phyloP scores from a whole-genome alignment of 2,113 vertebrate genomes.

The Lepus timidus region DNA sequence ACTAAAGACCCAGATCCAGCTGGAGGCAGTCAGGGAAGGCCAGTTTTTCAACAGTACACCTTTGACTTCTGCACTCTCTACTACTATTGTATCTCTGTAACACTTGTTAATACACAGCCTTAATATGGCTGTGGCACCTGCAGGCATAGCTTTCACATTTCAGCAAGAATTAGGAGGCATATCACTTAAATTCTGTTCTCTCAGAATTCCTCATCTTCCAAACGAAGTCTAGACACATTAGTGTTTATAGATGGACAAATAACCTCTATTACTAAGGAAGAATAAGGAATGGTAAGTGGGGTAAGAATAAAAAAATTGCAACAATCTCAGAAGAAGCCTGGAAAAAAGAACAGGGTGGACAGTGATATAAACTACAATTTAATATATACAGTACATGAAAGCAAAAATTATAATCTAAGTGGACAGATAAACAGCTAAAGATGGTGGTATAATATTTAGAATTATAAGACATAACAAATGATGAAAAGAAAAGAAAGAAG shows the following conservation, averaged over 20 bases:
- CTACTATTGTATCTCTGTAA: not conserved
- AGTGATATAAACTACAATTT: not conserved
- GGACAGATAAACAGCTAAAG: not conserved
- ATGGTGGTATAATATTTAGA: not conserved
- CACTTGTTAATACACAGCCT: not conserved
- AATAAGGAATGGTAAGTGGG: not conserved
- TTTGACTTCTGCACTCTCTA: not conserved
- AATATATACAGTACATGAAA: not conserved
- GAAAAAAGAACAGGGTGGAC: not conserved
- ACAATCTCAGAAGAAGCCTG: not conserved
- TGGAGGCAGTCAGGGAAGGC: not conserved
- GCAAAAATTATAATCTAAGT: not conserved
- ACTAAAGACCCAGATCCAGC: not conserved
- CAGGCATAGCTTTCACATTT: not conserved
- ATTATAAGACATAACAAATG: not conserved
- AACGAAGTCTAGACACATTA: not conserved
- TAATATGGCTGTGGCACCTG: not conserved
- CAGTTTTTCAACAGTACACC: not conserved
- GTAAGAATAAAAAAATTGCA: not conserved
- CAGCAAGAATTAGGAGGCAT: not conserved
- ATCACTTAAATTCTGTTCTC: not conserved
- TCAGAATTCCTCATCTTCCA: not conserved
- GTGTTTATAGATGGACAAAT: not conserved
- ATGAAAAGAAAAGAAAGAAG: conserved; percentile 13
- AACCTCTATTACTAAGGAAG: not conserved